Evolutionary conservation across 1,140 invertebrate genomes (phyloP).

Genomic region (Vanessa atalanta): DNA sequence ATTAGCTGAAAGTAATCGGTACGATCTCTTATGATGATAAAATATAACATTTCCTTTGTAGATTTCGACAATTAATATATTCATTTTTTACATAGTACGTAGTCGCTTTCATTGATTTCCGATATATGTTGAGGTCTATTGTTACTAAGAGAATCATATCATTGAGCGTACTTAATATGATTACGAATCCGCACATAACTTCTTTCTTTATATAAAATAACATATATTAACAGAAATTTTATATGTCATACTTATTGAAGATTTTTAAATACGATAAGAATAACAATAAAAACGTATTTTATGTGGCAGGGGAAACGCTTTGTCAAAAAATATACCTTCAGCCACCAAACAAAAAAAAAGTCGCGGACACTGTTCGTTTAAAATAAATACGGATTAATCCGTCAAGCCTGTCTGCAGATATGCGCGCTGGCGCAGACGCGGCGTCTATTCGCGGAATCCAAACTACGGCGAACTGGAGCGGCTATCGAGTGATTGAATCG

Average conservation of each 20-base stretch:
- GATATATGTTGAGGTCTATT: neutral
- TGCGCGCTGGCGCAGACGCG: conserved; percentile 13
- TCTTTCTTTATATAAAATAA: no score
- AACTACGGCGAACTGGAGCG: conserved; percentile 48
- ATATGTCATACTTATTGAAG: no score
- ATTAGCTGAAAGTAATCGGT: neutral
- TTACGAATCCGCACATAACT: no score
- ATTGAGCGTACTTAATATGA: no score
- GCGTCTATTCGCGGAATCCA: conserved; percentile 51
- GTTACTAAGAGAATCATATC: no score
- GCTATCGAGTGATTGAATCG: conserved; percentile 59
- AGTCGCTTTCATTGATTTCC: neutral
- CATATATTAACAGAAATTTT: no score
- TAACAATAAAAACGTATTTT: no score
- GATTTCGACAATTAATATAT: neutral
- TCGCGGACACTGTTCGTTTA: neutral
- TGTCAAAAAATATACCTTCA: neutral
- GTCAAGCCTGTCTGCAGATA: conserved; percentile 22
- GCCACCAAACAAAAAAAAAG: neutral
- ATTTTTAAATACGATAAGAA: no score
- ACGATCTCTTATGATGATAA: neutral
- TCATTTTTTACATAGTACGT: neutral
- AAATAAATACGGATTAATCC: conserved; percentile 18
- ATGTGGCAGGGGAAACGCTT: no score
- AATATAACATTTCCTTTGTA: conserved; percentile 1